Percentiles rank a stretch among this genome's conserved stretches.
Evolutionary conservation across 1,140 invertebrate species (phyloP).

Genomic region (Schlechtendalia chinensis): DNA sequence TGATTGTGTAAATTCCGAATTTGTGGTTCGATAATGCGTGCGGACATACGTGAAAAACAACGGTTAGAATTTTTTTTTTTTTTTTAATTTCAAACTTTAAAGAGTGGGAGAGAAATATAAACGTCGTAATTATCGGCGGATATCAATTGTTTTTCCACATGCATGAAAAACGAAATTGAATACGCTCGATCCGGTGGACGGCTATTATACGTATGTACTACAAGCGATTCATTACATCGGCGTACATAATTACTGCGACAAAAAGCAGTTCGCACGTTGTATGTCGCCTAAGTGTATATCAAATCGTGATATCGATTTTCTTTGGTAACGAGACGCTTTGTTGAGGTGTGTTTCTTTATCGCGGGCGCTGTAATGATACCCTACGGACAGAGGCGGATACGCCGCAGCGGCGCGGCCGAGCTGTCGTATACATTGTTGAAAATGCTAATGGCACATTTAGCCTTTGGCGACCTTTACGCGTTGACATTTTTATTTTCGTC

Average conservation of each 20-base stretch:
- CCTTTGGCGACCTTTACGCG: constrained; percentile 42
- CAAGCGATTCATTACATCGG: too few species aligned
- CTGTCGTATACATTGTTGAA: constrained; percentile 42
- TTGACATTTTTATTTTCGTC: constrained; percentile 42
- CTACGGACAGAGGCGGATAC: not conserved
- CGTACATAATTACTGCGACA: too few species aligned
- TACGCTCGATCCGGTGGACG: too few species aligned
- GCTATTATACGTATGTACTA: too few species aligned
- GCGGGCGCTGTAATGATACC: not conserved
- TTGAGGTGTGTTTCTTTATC: constrained; percentile 29
- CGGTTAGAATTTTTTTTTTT: too few species aligned
- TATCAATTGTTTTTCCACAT: not conserved
- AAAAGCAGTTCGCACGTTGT: too few species aligned
- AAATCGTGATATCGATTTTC: constrained; percentile 30
- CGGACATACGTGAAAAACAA: too few species aligned
- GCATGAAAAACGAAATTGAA: not conserved
- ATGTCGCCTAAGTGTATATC: too few species aligned
- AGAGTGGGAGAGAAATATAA: too few species aligned
- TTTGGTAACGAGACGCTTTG: constrained; percentile 25
- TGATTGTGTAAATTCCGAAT: too few species aligned
- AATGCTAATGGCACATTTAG: constrained; percentile 40
- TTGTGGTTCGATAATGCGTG: too few species aligned
- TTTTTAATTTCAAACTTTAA: too few species aligned
- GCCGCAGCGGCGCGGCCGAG: not conserved
- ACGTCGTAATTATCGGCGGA: not conserved